Conservation (phyloP, 1,140 invertebrate genomes). For the Pemphigus obesinymphae region DNA sequence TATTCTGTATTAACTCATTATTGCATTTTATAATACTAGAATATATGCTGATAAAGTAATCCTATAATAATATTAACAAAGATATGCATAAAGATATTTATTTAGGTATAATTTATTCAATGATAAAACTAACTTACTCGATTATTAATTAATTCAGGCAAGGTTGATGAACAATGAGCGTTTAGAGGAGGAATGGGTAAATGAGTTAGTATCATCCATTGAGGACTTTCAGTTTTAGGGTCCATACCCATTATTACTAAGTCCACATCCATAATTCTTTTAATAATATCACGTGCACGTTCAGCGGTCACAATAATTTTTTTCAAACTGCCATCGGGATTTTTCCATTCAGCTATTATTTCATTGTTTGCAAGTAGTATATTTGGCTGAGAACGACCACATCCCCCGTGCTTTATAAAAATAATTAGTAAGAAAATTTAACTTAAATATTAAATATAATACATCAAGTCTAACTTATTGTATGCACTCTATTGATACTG, state of each 20-base stretch:
- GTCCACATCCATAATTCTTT: conserved; percentile 96
- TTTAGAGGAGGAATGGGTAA: conserved; percentile 93
- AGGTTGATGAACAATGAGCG: conserved; percentile 94
- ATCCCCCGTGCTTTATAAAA: conserved; percentile 94
- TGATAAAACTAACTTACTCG: conserved; percentile 52
- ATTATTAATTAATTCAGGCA: conserved; percentile 99
- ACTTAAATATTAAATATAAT: too few relatives aligned
- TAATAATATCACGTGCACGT: conserved; percentile 92
- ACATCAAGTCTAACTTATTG: too few relatives aligned
- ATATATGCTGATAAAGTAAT: conserved; percentile 98
- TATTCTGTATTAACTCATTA: conserved; percentile 92
- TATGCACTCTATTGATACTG: too few relatives aligned
- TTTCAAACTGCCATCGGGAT: conserved; percentile 94
- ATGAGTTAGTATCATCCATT: conserved; percentile 99
- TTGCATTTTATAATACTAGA: conserved; percentile 99
- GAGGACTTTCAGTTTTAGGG: conserved; percentile 89
- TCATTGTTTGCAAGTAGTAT: conserved; percentile 85
- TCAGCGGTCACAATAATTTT: conserved; percentile 92
- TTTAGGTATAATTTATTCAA: too few relatives aligned
- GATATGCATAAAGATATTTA: too few relatives aligned
- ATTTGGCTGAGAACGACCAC: conserved; percentile 94
- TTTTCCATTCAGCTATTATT: conserved; percentile 94
- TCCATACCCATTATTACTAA: conserved; percentile 94
- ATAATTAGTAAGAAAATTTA: too few relatives aligned
- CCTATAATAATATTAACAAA: too few relatives aligned